These are phyloP conservation scores for Pyxicephalus adspersus DNA, from an alignment of 2,113 vertebrate genomes.

Conservation along the genomic window DNA sequence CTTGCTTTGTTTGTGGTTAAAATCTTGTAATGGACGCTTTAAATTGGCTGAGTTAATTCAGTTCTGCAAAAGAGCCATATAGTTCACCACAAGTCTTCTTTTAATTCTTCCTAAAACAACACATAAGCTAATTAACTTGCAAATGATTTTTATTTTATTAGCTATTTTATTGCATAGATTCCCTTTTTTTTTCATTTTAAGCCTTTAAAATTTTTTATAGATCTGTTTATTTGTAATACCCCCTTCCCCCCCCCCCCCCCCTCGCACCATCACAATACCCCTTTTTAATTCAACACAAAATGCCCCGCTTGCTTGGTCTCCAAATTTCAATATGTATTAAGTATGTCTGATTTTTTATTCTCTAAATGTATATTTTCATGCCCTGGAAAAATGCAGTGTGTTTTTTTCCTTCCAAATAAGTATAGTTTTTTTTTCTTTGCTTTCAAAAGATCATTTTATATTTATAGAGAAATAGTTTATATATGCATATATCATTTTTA, in stretches of 20 bases:
- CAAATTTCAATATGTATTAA: constrained; percentile 47
- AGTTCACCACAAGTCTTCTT: not conserved
- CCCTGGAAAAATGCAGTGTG: constrained; percentile 71
- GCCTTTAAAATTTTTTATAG: not conserved
- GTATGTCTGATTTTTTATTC: constrained; percentile 49
- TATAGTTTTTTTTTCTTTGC: constrained; percentile 85
- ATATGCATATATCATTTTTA: constrained; percentile 84
- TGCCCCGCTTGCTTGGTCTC: constrained; percentile 44
- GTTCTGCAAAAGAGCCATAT: not conserved
- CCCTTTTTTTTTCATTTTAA: not conserved
- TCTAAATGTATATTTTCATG: constrained; percentile 75
- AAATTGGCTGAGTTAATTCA: constrained; percentile 5
- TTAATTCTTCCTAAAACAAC: not conserved
- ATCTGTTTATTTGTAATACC: not conserved
- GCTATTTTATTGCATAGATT: not conserved
- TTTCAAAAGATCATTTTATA: constrained; percentile 90
- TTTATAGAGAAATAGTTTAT: constrained; percentile 95
- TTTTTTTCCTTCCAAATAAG: constrained; percentile 68
- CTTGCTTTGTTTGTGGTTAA: constrained; percentile 39
- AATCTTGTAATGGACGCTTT: not conserved
- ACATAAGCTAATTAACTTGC: constrained; percentile 20
- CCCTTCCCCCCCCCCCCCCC: no score
- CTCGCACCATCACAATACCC: not conserved
- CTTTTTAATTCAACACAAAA: constrained; percentile 7
- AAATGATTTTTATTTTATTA: not conserved